Evolutionary conservation across 2,797 vertebrate species (phyloP).

Genomic region (Coreius guichenoti): DNA sequence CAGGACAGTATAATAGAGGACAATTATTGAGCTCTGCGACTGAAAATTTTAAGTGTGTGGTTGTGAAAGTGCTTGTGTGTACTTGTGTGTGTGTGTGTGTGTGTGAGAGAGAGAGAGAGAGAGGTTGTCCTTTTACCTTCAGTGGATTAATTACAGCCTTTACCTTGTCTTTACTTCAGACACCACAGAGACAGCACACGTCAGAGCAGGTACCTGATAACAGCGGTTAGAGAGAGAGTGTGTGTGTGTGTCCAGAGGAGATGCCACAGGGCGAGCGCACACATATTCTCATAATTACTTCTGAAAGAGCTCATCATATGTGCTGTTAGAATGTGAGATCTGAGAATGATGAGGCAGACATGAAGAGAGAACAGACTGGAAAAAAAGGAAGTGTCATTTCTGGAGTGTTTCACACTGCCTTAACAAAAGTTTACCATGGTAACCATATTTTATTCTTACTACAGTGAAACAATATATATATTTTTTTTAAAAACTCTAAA

Average conservation of each 20-base stretch:
- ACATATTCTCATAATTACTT: conserved; percentile 4
- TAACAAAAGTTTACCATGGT: background rate
- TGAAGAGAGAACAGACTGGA: background rate
- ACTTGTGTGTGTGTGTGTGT: background rate
- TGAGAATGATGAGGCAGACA: background rate
- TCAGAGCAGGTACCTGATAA: conserved; percentile 33
- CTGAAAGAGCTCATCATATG: conserved; percentile 11
- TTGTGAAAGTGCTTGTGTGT: conserved; percentile 3
- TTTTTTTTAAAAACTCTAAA: background rate
- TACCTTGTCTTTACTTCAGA: conserved; percentile 42
- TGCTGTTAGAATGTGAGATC: background rate
- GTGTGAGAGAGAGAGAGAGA: background rate
- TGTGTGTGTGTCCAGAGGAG: conserved; percentile 10
- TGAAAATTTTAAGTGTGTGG: conserved; percentile 59
- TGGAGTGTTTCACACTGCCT: background rate
- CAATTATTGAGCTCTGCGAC: conserved; percentile 74
- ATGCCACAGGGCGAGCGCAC: background rate
- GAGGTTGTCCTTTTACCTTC: conserved; percentile 30
- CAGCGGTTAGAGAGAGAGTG: conserved; percentile 32
- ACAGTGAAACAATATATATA: background rate
- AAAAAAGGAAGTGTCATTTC: background rate
- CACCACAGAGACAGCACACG: conserved; percentile 8
- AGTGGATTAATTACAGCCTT: conserved; percentile 47
- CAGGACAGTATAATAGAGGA: conserved; percentile 64
- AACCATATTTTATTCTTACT: background rate